Base-by-base conservation (phyloP, 2,888 invertebrate species). In the Ptilodon capucinus region DNA sequence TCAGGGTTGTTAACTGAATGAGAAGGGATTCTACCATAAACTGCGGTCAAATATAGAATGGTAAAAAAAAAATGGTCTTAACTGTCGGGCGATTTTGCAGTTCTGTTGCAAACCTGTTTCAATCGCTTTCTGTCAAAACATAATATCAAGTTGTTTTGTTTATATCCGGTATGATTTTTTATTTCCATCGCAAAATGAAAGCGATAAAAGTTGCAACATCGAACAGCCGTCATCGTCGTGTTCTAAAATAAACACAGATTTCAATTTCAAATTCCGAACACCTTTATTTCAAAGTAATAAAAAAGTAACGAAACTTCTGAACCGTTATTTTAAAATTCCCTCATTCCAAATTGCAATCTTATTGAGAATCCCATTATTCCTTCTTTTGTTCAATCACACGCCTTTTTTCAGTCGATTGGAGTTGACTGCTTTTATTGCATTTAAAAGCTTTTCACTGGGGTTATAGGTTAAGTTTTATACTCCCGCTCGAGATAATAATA, bases 341-440 rank as follows among this genome's bases (percentile, higher is more conserved):
- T 35, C 38, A 8, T 41, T 44, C 40, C 25, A 54, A 57, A 57
- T 51, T 57, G 48, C 54, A 55, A 51, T 57, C 52, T 57, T 50
- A 46, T 59, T 44, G 46, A 58, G 41, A 51, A 35, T 54, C 46
- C 51, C 45, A 60, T 57, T 61, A 51, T 55, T 51, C 58, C 45
- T 38, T 48, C 44, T 59, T 64, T 57, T 57, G 43, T 59, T 49
- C 58, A 62, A 64, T 68, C 60, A 61, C 57, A 51, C 44, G 47
- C 38, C 13, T 53, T 57, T 62, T 66, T 64, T 52, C 51, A 35
- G 48, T 46, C 43, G 30, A 53, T 52, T 56, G 28, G 46, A 50
- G 30, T 56, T 28, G 39, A 50, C 46, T 57, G 45, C 46, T 46
- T 44, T 54, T 45, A 36, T 43, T 51, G 45, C 44, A 40, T 38